These are phyloP conservation scores for Amphiprion ocellaris DNA, from an alignment of 2,113 vertebrate genomes.

Conservation along the genomic window DNA sequence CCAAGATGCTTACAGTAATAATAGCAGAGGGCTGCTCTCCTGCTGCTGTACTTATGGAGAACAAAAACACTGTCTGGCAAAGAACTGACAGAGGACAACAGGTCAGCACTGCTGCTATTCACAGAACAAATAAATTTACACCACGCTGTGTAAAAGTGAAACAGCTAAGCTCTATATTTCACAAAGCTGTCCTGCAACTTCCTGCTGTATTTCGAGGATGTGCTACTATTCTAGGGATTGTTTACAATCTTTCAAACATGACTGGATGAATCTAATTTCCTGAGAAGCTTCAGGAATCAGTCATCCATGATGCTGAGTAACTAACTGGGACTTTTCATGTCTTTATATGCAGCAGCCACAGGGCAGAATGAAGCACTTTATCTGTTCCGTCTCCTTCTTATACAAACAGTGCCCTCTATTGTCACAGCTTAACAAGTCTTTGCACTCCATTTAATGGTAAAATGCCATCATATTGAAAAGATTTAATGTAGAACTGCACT, in stretches of 20 bases:
- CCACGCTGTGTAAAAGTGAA: background rate
- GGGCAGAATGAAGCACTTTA: background rate
- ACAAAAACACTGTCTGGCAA: slow-evolving; percentile 42
- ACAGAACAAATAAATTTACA: background rate
- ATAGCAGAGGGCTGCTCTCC: slow-evolving; percentile 39
- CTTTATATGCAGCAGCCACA: background rate
- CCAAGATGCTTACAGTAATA: slow-evolving; percentile 47
- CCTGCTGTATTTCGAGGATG: background rate
- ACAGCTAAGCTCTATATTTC: background rate
- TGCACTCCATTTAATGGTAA: background rate
- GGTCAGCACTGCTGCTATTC: background rate
- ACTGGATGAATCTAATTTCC: background rate
- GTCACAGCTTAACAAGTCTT: slow-evolving; percentile 11
- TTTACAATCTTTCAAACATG: background rate
- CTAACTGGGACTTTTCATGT: slow-evolving; percentile 10
- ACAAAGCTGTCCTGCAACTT: background rate
- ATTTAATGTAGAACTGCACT: no score
- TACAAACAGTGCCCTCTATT: slow-evolving; percentile 61
- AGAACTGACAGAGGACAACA: slow-evolving; percentile 12
- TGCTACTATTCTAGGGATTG: background rate
- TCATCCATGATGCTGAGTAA: slow-evolving; percentile 5
- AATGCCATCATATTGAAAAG: no score
- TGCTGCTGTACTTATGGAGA: background rate
- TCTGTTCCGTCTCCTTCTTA: background rate
- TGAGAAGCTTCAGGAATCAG: slow-evolving; percentile 7